Base-by-base conservation (phyloP, 2,888 invertebrate species). In the Eugnorisma glareosa region DNA sequence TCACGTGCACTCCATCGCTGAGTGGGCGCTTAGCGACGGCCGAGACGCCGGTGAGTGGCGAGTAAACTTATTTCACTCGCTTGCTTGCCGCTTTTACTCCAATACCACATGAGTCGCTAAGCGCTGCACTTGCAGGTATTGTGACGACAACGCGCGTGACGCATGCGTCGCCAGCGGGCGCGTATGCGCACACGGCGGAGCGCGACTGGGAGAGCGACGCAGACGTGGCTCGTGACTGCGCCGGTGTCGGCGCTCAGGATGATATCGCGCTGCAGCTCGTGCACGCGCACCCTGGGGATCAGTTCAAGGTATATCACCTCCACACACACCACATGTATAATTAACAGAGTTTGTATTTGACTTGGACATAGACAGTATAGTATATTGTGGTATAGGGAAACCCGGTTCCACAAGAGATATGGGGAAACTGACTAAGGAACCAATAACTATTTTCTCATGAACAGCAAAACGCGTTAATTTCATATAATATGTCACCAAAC, bases 91-190 rank as follows among this genome's bases (percentile, higher is more conserved):
- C 10, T 61, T 21, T 6, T 37, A 7, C 5, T 31, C 15, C n/a
- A 40, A 6, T 35, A 21, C 11, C 21, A 13, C 18, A 21, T 7
- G 21, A 54, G 31, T 51, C 35, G 51, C 40, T 37, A 54, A 74
- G n/a, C 21, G n/a, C 28, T 59, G 28, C 10, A 5, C 31, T 70
- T 69, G 69, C 90, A 93, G 98, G 98, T 1, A 93, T 98, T n/a
- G 98, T 98, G 37, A 98, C 98, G 18, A 98, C 98, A 3, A 98
- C 98, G 0, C 96, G 98, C 75, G 97, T 98, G 1, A 98, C 98
- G 0, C 98, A 98, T 92, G 98, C 98, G 8, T 98, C 98, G 0
- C 98, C 98, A 0, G 97, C 97, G 0, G 98, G 98, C 1, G 94
- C 97, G 0, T 98, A 97, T 92, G 98, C 98, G 0, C 97, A 97